Percentiles rank a stretch among this genome's conserved stretches.
These are phyloP conservation scores for Chloroceryle inda DNA, from an alignment of 2,797 vertebrate genomes.

Conservation along the genomic window DNA sequence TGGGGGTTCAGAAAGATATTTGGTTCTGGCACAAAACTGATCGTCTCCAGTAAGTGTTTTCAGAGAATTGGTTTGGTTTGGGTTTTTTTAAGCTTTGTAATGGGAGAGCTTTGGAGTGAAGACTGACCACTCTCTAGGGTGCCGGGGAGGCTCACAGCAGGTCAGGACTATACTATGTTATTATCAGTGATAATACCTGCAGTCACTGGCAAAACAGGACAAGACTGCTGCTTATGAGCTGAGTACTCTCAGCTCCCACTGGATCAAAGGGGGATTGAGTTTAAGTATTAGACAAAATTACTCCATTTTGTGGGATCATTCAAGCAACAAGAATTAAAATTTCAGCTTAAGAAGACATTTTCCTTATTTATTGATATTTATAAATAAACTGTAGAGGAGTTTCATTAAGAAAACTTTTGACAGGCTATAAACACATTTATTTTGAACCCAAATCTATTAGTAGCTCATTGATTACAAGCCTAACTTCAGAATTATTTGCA, in stretches of 20 bases:
- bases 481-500: not conserved
- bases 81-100: not conserved
- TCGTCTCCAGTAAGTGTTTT: not conserved
- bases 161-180: not conserved
- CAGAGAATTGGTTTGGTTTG: not conserved
- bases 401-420: not conserved
- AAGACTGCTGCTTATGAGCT: not conserved
- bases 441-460: not conserved
- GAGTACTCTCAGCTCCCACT: not conserved
- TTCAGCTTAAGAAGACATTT: not conserved
- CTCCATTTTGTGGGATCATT: not conserved
- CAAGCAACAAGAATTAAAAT: not conserved
- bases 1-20: rapidly evolving
- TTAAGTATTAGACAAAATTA: not conserved
- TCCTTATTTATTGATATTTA: not conserved
- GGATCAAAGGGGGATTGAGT: not conserved
- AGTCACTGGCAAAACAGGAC: not conserved
- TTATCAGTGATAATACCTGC: not conserved
- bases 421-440: not conserved
- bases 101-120: not conserved
- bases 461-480: not conserved
- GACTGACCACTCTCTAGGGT: not conserved
- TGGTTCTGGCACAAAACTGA: not conserved
- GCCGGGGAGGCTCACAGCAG: not conserved
- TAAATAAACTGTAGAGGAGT: not conserved